A percentile compares a stretch with the other conserved stretches of the same genome.
Evolutionary conservation across 2,113 vertebrate genomes (phyloP).

Genomic region (Psophia crepitans): DNA sequence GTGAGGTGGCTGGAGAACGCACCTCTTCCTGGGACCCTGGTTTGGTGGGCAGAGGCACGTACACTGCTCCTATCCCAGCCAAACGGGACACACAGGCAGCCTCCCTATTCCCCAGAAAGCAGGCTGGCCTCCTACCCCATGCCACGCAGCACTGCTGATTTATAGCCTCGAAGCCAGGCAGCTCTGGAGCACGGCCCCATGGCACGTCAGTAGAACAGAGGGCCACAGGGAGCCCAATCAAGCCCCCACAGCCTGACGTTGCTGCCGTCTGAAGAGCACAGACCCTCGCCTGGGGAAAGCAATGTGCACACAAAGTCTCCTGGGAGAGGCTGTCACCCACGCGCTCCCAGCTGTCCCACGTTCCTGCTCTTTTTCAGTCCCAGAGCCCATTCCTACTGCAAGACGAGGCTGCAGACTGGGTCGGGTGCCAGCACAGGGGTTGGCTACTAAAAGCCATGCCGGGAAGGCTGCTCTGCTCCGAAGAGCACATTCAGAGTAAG

Average conservation of each 20-base stretch:
- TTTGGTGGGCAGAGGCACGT: not conserved
- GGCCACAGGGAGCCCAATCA: not conserved
- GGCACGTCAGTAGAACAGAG: not conserved
- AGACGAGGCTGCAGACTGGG: not conserved
- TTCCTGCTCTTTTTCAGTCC: not conserved
- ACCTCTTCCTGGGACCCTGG: not conserved
- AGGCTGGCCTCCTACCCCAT: not conserved
- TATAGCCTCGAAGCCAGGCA: not conserved
- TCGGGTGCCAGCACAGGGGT: not conserved
- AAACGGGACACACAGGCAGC: not conserved
- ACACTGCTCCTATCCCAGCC: not conserved
- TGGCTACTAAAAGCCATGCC: not conserved
- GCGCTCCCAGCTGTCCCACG: not conserved
- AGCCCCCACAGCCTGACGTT: fast-evolving
- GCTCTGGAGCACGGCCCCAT: fast-evolving
- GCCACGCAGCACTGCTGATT: not conserved
- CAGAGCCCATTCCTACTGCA: not conserved
- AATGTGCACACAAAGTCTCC: not conserved
- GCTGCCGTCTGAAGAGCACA: not conserved
- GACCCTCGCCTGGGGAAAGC: not conserved
- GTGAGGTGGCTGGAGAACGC: not conserved
- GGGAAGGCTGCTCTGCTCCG: not conserved
- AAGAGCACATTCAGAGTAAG: not conserved
- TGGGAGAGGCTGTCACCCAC: not conserved
- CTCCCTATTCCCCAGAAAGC: not conserved